Conservation (phyloP, 2,888 invertebrate species). For the Synanthedon andrenaeformis region DNA sequence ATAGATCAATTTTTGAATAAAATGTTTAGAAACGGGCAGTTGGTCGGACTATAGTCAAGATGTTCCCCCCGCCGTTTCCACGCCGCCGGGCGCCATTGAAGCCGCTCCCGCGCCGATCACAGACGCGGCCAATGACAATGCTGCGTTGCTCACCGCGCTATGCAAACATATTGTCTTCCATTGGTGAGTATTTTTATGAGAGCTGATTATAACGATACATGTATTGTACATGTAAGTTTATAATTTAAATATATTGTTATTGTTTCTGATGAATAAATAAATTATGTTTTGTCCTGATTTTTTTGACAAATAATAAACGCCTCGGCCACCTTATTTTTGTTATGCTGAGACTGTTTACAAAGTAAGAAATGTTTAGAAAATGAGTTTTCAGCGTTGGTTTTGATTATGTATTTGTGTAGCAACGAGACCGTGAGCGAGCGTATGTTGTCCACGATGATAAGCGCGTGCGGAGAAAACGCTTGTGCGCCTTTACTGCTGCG, state of each 20-base stretch:
- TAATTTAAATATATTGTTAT: no score
- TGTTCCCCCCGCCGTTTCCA: constrained; percentile 19
- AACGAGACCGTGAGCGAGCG: constrained; percentile 47
- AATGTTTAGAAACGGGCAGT: constrained; percentile 35
- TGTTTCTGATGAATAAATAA: neutral
- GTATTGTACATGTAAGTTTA: no score
- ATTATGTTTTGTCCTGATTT: neutral
- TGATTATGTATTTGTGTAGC: constrained; percentile 12
- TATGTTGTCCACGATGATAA: constrained; percentile 49
- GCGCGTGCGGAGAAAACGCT: constrained; percentile 47
- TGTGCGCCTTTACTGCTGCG: constrained; percentile 52
- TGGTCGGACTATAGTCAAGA: constrained; percentile 59
- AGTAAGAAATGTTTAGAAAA: no score
- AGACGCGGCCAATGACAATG: constrained; percentile 46
- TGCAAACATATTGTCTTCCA: constrained; percentile 59
- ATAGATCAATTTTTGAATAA: neutral
- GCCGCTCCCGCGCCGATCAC: constrained; percentile 18
- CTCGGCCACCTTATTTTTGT: no score
- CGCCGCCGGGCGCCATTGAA: constrained; percentile 12
- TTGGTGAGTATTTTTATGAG: constrained; percentile 17
- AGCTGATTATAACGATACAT: neutral
- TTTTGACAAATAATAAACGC: no score
- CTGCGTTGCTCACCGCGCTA: constrained; percentile 42
- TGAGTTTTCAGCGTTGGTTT: no score
- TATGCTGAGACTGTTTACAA: no score